phyloP scores from a whole-genome alignment of 2,888 invertebrate species.

The Ecliptopera silaceata region DNA sequence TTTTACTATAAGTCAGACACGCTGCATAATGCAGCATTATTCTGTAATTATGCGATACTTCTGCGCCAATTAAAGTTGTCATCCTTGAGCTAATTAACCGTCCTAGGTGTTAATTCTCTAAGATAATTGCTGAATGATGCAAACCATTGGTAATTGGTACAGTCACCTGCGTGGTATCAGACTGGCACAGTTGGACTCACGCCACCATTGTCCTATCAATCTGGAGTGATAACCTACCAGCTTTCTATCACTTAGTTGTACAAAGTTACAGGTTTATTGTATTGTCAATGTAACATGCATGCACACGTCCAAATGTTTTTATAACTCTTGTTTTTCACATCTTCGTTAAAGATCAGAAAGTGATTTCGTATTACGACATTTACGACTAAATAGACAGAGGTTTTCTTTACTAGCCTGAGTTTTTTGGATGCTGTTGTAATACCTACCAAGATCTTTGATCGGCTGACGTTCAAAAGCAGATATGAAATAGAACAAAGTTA shows the following conservation, averaged over 20 bases:
- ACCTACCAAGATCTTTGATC: too few species aligned
- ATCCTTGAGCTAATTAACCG: constrained; percentile 20
- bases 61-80: constrained; percentile 17
- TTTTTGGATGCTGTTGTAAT: neutral
- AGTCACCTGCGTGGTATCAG: constrained; percentile 14
- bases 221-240: constrained; percentile 10
- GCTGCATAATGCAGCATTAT: neutral
- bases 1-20: too few species aligned
- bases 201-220: constrained; percentile 50
- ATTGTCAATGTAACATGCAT: neutral
- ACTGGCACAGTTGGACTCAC: constrained; percentile 49
- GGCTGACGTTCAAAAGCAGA: too few species aligned
- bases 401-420: neutral
- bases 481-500: too few species aligned
- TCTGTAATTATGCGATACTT: constrained; percentile 4
- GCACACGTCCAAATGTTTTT: too few species aligned
- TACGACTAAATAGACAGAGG: neutral
- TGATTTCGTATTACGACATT: too few species aligned
- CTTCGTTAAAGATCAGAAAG: neutral
- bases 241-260: constrained; percentile 14
- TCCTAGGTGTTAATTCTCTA: constrained; percentile 18
- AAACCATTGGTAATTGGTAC: constrained; percentile 9
- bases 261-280: constrained; percentile 1
- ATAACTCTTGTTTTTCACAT: neutral
- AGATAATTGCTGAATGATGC: constrained; percentile 25